Evolutionary conservation across 2,797 vertebrate genomes (phyloP), one percentile per base, ranked within the genome.

Genomic region (Cryptoprocta ferox): DNA sequence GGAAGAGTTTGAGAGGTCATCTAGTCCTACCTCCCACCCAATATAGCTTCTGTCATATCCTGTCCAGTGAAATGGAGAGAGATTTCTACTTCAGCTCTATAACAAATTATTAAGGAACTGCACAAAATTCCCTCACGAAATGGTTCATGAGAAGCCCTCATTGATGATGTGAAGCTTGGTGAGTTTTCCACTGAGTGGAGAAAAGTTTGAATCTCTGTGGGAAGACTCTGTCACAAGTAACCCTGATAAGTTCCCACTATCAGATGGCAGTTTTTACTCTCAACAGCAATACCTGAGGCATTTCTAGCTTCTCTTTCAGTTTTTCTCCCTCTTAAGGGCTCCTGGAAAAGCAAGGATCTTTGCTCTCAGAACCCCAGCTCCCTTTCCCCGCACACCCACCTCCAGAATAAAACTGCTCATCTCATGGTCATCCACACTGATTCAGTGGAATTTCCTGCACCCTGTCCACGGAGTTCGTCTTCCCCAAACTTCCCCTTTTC

Each of bases 361-460:
- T 21, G 37, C n/a, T 70, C 13, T 87, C 76, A 61, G 59, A 56
- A 42, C 26, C 26, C 7, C 14, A 87, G 37, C 56, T 53, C 73
- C 59, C 0, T 48, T 39, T 76, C 45, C 24, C 21, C n/a, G 10
- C 37, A 79, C 30, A 1, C 68, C 35, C 1, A 32, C n/a, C 45
- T 50, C 59, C 48, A 19, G 53, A 80, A 39, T 18, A 59, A 93
- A 80, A 35, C 21, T 50, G 26, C 14, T 91, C 28, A 18, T 59
- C 21, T 91, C 45, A 37, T 53, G 11, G n/a, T 84, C 75, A 88
- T 30, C 56, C 89, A 45, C 32, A 8, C 75, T 84, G 92, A 95
- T 5, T 97, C 93, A 89, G 85, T 78, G 82, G 96, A 89, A 96
- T 95, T 97, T 96, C 86, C 86, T 86, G 35, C 53, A 82, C 28